Base-by-base conservation (phyloP, 1,140 invertebrate genomes). In the Eurosta solidaginis region DNA sequence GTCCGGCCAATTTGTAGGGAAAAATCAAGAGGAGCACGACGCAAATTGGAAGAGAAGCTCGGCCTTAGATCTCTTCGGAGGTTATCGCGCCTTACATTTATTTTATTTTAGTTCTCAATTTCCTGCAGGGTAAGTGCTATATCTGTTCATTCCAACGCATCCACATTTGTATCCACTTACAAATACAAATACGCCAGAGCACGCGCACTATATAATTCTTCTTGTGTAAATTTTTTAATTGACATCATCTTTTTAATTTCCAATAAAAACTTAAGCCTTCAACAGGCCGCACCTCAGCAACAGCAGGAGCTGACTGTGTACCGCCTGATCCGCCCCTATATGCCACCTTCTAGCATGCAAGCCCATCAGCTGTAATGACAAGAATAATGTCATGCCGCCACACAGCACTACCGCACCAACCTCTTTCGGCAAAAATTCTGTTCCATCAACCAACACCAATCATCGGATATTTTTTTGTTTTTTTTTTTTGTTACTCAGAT, bases 171-270 rank as follows among this genome's bases (percentile, higher is more conserved):
- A n/a, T n/a, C n/a, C n/a, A n/a, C n/a, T n/a, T n/a, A n/a, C n/a
- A n/a, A n/a, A n/a, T n/a, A n/a, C n/a, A n/a, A n/a, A n/a, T n/a
- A n/a, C n/a, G n/a, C n/a, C n/a, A n/a, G n/a, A n/a, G n/a, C n/a
- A n/a, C 10, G 33, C 9, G 59, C 59, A 27, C 59, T 68, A 40
- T 68, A 68, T 68, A 40, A 68, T 68, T 68, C 59, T 68, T 29
- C 59, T 68, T 68, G 59, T 68, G 59, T 68, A 68, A 68, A 68
- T 68, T 68, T 68, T 68, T 68, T 68, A 68, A 68, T 68, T 68
- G 59, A 68, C 59, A 68, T 68, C 59, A 68, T 68, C 59, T 68
- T 68, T n/a, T 68, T 68, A 68, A 68, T 68, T 40, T 68, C 59
- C 59, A 68, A 68, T 68, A 68, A 68, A 68, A 68, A 68, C 59